Percentiles rank a stretch among this genome's conserved stretches.
phyloP scores from a whole-genome alignment of 2,888 invertebrate genomes.

The Chironomus tentans region DNA sequence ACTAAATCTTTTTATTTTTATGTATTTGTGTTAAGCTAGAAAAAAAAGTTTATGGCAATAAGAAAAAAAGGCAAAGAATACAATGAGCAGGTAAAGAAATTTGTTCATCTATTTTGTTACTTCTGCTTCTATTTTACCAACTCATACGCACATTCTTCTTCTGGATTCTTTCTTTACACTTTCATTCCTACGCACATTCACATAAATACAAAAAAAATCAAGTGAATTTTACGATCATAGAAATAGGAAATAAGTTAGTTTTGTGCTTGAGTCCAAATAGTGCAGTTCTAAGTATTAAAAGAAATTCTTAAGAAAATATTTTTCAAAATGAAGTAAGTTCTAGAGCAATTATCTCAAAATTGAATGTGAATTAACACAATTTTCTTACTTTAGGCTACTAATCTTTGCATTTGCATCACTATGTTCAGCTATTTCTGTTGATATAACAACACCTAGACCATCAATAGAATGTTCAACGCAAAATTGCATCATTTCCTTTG shows the following conservation, averaged over 20 bases:
- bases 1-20: no score
- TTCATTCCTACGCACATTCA: slow-evolving; percentile 18
- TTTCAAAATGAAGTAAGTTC: slow-evolving; percentile 14
- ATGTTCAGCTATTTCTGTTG: neutral
- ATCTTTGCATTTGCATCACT: neutral
- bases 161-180: neutral
- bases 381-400: neutral
- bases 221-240: neutral
- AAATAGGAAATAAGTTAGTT: neutral
- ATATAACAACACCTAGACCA: neutral
- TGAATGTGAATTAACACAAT: neutral
- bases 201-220: neutral
- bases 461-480: neutral
- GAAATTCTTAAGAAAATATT: neutral
- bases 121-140: neutral
- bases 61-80: no score
- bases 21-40: neutral
- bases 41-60: no score
- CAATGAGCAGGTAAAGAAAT: no score
- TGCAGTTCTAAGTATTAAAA: neutral
- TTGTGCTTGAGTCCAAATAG: neutral
- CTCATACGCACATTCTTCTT: slow-evolving; percentile 14
- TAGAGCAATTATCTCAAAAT: neutral
- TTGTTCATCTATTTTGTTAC: no score
- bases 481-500: slow-evolving; percentile 8